Conservation (phyloP, 2,113 vertebrate species). For the Anas platyrhynchos region DNA sequence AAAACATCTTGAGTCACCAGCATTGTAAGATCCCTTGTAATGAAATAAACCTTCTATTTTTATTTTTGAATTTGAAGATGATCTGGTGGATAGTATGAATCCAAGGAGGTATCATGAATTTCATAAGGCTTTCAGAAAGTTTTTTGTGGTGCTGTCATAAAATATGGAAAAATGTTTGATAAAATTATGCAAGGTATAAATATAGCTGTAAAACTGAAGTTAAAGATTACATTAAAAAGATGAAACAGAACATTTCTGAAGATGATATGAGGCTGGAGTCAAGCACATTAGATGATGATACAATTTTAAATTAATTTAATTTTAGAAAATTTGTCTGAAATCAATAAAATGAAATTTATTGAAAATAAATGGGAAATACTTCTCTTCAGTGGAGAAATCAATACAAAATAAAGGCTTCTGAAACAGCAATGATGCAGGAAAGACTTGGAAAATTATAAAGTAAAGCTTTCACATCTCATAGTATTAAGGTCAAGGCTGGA, state of each 20-base stretch:
- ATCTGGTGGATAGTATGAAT: background rate
- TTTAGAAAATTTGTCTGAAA: background rate
- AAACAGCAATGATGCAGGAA: rapidly evolving
- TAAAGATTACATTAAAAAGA: background rate
- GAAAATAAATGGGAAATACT: background rate
- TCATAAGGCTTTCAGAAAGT: background rate
- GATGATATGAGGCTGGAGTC: background rate
- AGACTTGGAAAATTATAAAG: background rate
- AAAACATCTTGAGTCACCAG: background rate
- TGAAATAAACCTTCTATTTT: background rate
- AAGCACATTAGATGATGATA: background rate
- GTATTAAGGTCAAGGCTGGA: background rate
- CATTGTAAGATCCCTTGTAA: background rate
- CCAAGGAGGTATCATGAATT: background rate
- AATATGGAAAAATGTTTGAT: background rate
- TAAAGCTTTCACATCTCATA: background rate
- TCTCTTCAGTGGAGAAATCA: background rate
- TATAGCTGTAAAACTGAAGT: background rate
- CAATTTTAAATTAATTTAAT: background rate
- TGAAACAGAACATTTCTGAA: background rate
- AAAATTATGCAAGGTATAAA: background rate
- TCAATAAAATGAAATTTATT: background rate
- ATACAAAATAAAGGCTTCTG: background rate
- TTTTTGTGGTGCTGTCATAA: background rate
- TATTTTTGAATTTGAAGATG: background rate